Percentiles rank a stretch among this genome's conserved stretches.
phyloP scores from a whole-genome alignment of 2,113 vertebrate genomes.

The Tragelaphus buxtoni region DNA sequence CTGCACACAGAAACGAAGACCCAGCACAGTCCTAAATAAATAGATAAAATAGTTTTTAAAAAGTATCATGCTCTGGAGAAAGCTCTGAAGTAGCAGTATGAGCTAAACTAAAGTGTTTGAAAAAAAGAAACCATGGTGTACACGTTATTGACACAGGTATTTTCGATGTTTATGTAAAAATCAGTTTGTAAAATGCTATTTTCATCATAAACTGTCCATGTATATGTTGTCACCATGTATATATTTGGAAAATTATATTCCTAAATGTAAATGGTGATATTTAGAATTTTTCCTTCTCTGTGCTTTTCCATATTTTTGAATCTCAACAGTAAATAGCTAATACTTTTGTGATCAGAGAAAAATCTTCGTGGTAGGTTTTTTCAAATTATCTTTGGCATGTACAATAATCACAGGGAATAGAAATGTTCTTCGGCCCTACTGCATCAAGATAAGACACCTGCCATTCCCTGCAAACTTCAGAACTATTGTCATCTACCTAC shows the following conservation, averaged over 20 bases:
- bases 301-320: background rate
- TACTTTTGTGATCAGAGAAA: background rate
- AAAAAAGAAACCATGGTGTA: background rate
- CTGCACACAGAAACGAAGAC: background rate
- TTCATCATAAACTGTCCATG: background rate
- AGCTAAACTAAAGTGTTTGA: background rate
- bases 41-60: background rate
- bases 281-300: background rate
- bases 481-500: too few relatives aligned
- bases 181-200: background rate
- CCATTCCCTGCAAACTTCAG: fast-evolving
- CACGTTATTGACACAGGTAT: background rate
- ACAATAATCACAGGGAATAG: background rate
- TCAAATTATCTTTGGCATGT: background rate
- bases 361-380: background rate
- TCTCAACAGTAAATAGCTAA: background rate
- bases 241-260: background rate
- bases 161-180: background rate
- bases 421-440: too few relatives aligned
- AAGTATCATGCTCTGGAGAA: background rate
- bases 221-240: background rate
- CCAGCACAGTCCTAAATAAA: background rate
- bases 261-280: background rate
- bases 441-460: background rate
- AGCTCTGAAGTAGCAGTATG: background rate